Percentiles rank a stretch among this genome's conserved stretches.
Conservation (phyloP, 2,888 invertebrate genomes). For the Steinernema carpocapsae region DNA sequence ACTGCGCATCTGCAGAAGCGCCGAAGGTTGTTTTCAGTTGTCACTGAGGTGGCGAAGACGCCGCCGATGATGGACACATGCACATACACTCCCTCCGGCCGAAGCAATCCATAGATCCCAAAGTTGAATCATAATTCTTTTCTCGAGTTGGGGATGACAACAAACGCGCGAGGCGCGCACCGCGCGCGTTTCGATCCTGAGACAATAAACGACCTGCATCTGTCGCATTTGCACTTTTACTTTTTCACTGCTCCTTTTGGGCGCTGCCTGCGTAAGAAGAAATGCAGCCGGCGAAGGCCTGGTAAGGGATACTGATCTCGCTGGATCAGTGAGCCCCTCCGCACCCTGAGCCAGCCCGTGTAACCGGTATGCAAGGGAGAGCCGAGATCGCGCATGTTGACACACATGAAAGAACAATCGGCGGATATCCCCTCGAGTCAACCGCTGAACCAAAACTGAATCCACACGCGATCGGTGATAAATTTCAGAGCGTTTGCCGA, state of each 20-base stretch:
- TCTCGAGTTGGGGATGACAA: slow-evolving; percentile 6
- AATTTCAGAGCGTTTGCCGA: not conserved
- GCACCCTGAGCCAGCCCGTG: slow-evolving; percentile 1
- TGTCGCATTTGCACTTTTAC: slow-evolving; percentile 35
- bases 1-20: slow-evolving; percentile 22
- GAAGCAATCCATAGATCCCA: not conserved
- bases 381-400: slow-evolving; percentile 34
- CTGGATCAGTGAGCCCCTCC: too few relatives aligned
- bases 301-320: slow-evolving; percentile 29
- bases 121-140: slow-evolving; percentile 10
- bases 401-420: slow-evolving; percentile 33
- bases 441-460: slow-evolving; percentile 27
- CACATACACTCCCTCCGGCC: not conserved
- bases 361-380: slow-evolving; percentile 32
- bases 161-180: slow-evolving; percentile 19
- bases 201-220: slow-evolving; percentile 35
- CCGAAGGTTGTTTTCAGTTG: slow-evolving; percentile 20
- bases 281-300: not conserved
- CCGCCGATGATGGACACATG: not conserved
- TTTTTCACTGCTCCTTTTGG: slow-evolving; percentile 26
- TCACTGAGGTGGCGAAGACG: not conserved
- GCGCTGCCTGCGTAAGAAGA: slow-evolving; percentile 24
- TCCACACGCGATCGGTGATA: slow-evolving; percentile 20
- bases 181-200: slow-evolving; percentile 26
- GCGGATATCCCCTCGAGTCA: slow-evolving; percentile 34